Evolutionary conservation across 2,797 vertebrate genomes (phyloP).

Genomic region (Hippopotamyrus pictus): DNA sequence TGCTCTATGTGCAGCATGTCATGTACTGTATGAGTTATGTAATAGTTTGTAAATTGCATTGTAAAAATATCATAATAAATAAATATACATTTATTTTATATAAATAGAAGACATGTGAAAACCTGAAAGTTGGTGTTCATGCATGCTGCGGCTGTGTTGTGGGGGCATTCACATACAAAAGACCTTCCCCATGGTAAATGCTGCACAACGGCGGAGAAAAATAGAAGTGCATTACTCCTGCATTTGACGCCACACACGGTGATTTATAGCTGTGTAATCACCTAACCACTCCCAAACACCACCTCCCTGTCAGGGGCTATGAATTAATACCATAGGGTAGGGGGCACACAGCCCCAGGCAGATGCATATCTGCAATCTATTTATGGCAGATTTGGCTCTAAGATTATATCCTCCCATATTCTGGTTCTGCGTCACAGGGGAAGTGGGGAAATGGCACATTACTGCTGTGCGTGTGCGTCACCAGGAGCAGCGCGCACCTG

Average conservation of each 20-base stretch:
- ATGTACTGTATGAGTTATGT: not conserved
- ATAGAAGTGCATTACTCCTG: not conserved
- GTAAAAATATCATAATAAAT: not conserved
- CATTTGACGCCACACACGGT: not conserved
- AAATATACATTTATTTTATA: not conserved
- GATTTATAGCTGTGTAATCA: not conserved
- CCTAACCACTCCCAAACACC: not conserved
- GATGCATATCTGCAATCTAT: slow-evolving; percentile 2
- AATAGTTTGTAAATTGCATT: not conserved
- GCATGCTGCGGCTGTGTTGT: not conserved
- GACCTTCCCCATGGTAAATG: not conserved
- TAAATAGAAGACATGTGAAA: not conserved
- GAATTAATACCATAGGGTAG: not conserved
- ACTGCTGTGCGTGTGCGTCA: not conserved
- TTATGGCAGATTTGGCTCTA: not conserved
- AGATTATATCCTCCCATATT: not conserved
- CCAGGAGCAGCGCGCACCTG: not conserved
- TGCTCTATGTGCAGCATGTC: not conserved
- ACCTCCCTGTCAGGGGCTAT: not conserved
- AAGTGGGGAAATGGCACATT: not conserved
- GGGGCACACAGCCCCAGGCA: not conserved
- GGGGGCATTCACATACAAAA: not conserved
- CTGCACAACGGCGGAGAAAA: not conserved
- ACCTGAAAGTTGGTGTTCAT: not conserved
- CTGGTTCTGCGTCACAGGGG: not conserved